Percentiles rank a stretch among this genome's conserved stretches.
Conservation (phyloP, 2,113 vertebrate species). For the Pagrus major region DNA sequence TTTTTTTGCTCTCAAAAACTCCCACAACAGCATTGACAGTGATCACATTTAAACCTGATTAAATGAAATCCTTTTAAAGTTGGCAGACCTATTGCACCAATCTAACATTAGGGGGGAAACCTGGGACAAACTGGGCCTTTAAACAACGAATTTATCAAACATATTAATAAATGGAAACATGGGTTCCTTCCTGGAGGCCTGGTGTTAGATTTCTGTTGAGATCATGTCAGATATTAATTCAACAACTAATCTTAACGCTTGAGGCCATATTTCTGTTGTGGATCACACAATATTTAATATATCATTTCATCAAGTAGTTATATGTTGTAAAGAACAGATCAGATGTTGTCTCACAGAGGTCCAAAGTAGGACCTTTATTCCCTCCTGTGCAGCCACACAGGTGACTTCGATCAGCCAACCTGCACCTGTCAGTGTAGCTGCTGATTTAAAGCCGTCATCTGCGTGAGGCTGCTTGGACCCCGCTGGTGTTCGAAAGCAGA, state of each 20-base stretch:
- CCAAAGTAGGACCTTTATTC: background rate
- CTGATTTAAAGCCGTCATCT: slow-evolving; percentile 24
- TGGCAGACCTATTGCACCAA: background rate
- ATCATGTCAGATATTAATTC: background rate
- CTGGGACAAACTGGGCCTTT: background rate
- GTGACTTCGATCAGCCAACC: background rate
- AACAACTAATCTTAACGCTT: background rate
- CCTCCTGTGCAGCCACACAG: background rate
- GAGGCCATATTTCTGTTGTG: background rate
- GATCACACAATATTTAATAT: background rate
- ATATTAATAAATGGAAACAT: background rate
- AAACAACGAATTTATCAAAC: background rate
- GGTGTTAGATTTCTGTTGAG: background rate
- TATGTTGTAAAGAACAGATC: background rate
- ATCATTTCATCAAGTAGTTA: background rate
- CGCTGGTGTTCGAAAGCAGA: slow-evolving; percentile 21
- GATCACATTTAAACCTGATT: background rate
- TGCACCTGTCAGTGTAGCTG: slow-evolving; percentile 17
- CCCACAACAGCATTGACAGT: background rate
- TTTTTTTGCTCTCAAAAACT: background rate
- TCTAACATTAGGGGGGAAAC: background rate
- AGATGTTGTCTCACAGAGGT: background rate
- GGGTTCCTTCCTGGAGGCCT: background rate
- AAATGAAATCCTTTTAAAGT: background rate
- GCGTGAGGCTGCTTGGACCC: slow-evolving; percentile 6